Conservation (phyloP, 2,797 vertebrate genomes). For the Buphagus erythrorhynchus region DNA sequence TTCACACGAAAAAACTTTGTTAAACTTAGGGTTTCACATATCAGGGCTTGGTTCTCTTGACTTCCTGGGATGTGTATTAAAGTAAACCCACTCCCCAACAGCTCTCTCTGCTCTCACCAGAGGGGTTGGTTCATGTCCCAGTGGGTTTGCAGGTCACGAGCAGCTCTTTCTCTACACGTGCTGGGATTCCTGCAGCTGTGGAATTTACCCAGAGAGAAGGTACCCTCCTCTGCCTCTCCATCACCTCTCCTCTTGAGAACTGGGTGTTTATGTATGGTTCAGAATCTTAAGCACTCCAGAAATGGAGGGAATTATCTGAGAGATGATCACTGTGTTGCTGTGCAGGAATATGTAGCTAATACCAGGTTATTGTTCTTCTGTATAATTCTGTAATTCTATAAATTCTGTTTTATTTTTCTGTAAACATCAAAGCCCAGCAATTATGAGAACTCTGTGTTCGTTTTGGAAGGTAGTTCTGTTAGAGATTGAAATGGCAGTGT, state of each 20-base stretch:
- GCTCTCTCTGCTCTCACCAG: background rate
- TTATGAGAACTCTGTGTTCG: background rate
- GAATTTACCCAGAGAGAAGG: background rate
- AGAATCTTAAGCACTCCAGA: background rate
- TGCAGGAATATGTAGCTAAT: background rate
- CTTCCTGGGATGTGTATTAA: background rate
- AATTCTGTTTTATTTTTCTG: background rate
- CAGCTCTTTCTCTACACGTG: background rate
- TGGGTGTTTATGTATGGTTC: background rate
- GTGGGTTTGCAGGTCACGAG: background rate
- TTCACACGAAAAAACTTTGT: background rate
- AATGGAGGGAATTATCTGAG: background rate
- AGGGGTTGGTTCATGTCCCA: background rate
- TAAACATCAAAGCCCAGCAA: background rate
- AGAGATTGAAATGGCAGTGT: background rate
- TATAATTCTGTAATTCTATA: background rate
- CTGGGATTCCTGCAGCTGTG: background rate
- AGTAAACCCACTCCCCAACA: background rate
- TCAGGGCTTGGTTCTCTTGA: background rate
- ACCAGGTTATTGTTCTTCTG: background rate
- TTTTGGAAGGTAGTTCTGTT: background rate
- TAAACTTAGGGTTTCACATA: fast-evolving
- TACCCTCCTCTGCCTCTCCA: background rate
- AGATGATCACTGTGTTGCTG: background rate
- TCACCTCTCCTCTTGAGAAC: background rate